These are phyloP conservation scores for Drosophila nr. perissopoda DNA, from an alignment of 2,888 invertebrate species.

Conservation along the genomic window DNA sequence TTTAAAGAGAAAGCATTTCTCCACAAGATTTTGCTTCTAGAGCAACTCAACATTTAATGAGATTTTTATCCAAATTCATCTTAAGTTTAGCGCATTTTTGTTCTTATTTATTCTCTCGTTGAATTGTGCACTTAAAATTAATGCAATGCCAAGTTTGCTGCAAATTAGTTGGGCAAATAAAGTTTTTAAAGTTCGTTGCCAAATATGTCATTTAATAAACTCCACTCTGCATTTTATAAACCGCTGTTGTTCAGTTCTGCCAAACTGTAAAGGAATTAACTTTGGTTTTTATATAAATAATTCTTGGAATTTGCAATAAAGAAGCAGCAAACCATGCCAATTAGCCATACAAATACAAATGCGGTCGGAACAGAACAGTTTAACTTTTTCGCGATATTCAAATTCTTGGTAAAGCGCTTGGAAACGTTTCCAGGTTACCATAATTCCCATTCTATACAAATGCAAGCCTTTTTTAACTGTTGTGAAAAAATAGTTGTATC, in stretches of 20 bases:
- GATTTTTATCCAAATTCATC: background rate
- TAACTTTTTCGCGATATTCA: background rate
- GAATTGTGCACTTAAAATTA: background rate
- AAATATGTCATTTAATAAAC: background rate
- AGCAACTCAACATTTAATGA: background rate
- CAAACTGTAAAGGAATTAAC: background rate
- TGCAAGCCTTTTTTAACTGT: background rate
- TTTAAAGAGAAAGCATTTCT: background rate
- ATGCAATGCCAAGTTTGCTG: background rate
- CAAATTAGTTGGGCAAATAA: background rate
- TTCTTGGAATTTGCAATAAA: background rate
- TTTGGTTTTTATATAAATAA: background rate
- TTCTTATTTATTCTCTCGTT: fast-evolving
- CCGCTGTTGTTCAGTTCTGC: background rate
- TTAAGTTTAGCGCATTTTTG: background rate
- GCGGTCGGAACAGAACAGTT: background rate
- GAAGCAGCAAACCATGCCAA: background rate
- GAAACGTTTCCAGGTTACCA: background rate
- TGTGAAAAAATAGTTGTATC: background rate
- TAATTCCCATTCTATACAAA: background rate
- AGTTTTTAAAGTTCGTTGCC: background rate
- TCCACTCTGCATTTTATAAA: background rate
- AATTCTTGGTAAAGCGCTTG: background rate
- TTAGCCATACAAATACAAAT: background rate
- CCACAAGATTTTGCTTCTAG: background rate